Evolutionary conservation across 2,113 vertebrate genomes (phyloP).

Genomic region (Sarotherodon lohbergeri): DNA sequence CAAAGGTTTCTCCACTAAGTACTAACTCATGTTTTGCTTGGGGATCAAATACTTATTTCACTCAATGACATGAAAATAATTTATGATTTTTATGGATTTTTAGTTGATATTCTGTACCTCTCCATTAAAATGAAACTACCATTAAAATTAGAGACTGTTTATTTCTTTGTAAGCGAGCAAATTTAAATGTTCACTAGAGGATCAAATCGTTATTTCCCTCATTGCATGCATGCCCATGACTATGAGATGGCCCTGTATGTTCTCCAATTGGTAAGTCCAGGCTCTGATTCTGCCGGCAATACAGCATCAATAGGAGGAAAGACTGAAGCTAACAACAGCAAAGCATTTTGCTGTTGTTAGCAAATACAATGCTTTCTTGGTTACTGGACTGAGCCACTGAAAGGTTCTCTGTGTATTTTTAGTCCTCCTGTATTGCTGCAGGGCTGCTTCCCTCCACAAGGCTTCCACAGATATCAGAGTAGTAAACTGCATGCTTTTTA

Average conservation of each 20-base stretch:
- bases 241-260: neutral
- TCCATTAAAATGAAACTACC: neutral
- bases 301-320: neutral
- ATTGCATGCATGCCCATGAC: neutral
- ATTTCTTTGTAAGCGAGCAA: neutral
- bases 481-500: neutral
- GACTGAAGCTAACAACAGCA: neutral
- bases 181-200: neutral
- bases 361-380: neutral
- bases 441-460: neutral
- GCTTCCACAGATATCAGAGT: neutral
- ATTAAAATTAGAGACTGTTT: neutral
- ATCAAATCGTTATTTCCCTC: neutral
- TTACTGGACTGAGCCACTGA: neutral
- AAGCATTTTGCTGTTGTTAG: neutral
- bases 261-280: neutral
- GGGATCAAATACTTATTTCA: neutral
- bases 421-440: neutral
- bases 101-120: neutral
- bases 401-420: neutral
- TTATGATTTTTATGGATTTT: neutral
- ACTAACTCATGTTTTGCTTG: accelerated
- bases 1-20: neutral
- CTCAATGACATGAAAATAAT: neutral
- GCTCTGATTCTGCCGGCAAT: neutral